phyloP scores from a whole-genome alignment of 2,797 vertebrate species.

The Nothura maculosa region DNA sequence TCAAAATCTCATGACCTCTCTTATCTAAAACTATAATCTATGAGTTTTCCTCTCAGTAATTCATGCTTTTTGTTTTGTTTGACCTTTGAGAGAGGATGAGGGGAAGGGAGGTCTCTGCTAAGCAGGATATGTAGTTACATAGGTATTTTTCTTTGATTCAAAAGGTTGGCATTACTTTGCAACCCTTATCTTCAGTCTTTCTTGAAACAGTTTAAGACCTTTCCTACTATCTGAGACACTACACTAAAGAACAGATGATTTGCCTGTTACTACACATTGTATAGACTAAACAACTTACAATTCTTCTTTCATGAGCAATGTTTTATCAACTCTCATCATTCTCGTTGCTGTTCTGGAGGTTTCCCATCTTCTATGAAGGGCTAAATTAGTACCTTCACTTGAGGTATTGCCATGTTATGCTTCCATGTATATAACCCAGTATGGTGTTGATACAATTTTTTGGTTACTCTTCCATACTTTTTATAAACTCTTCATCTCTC shows the following conservation, averaged over 20 bases:
- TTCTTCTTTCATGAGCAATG: background rate
- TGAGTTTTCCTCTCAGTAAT: background rate
- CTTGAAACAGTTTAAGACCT: background rate
- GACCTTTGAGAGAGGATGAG: background rate
- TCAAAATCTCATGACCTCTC: background rate
- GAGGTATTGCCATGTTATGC: background rate
- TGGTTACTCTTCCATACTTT: background rate
- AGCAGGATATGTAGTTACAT: background rate
- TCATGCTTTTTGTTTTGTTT: background rate
- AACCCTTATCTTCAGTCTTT: background rate
- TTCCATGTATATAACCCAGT: background rate
- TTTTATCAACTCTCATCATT: background rate
- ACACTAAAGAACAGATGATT: background rate
- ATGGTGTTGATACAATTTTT: background rate
- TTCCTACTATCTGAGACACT: background rate
- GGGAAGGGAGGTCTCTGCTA: background rate
- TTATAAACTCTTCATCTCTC: background rate
- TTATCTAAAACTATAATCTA: background rate
- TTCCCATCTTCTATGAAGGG: background rate
- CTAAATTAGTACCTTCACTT: background rate
- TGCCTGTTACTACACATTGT: background rate
- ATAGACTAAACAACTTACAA: accelerated
- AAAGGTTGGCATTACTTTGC: background rate
- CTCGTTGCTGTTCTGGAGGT: background rate
- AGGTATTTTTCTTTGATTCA: background rate